Evolutionary conservation across 1,140 invertebrate genomes (phyloP).

Genomic region (Theocolax elegans): DNA sequence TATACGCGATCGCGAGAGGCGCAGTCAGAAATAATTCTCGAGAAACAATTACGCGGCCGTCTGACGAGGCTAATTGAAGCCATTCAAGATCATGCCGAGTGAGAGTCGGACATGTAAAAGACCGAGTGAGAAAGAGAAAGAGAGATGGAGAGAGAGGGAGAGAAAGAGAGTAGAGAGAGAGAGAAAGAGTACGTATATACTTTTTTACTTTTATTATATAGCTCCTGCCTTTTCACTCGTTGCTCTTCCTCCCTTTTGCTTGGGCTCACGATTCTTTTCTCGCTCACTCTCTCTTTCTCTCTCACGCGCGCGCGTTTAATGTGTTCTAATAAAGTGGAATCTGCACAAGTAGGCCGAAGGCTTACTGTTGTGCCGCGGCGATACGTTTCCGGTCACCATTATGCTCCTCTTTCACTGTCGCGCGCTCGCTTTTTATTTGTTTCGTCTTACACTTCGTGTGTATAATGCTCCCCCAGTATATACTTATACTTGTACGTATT

Average conservation of each 20-base stretch:
- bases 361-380: slow-evolving; percentile 48
- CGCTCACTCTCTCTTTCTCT: slow-evolving; percentile 26
- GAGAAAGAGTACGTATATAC: not conserved
- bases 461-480: too few species aligned
- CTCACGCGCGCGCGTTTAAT: slow-evolving; percentile 30
- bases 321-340: slow-evolving; percentile 53
- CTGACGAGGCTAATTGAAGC: slow-evolving; percentile 64
- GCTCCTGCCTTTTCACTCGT: too few species aligned
- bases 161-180: too few species aligned
- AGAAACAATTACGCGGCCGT: slow-evolving; percentile 62
- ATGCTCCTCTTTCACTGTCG: not conserved
- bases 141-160: too few species aligned
- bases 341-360: slow-evolving; percentile 46
- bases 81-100: slow-evolving; percentile 63
- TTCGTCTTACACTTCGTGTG: too few species aligned
- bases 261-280: too few species aligned
- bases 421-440: slow-evolving; percentile 24
- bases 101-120: slow-evolving; percentile 22
- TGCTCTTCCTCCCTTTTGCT: too few species aligned
- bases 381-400: slow-evolving; percentile 50
- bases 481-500: too few species aligned
- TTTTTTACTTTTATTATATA: too few species aligned
- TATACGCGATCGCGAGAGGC: slow-evolving; percentile 36
- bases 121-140: too few species aligned
- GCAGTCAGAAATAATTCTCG: slow-evolving; percentile 54